Conservation (phyloP, 2,797 vertebrate genomes). For the Gambelia wislizenii region DNA sequence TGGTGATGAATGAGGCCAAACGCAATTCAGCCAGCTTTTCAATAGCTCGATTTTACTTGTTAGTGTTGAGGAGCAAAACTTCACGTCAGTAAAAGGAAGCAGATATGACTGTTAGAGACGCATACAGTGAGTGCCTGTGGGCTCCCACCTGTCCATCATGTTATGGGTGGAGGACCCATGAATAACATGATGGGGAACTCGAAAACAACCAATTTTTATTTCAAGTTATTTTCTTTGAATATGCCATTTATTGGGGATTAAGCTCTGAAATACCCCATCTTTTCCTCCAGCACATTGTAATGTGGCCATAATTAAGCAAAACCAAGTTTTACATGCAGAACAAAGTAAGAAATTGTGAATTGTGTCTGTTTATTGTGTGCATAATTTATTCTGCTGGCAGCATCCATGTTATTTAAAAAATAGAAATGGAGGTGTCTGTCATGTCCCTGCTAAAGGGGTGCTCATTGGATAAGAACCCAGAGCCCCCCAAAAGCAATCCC, state of each 20-base stretch:
- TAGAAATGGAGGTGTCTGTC: no score
- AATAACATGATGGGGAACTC: conserved; percentile 30
- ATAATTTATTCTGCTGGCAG: not conserved
- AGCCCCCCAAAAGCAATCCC: not conserved
- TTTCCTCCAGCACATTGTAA: not conserved
- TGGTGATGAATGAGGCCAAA: conserved; percentile 46
- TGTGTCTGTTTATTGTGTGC: not conserved
- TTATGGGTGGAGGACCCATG: conserved; percentile 35
- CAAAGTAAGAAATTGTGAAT: conserved; percentile 15
- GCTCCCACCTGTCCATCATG: conserved; percentile 22
- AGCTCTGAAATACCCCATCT: not conserved
- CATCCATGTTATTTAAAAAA: not conserved
- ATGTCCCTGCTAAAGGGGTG: not conserved
- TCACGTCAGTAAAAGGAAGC: conserved; percentile 52
- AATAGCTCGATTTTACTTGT: conserved; percentile 35
- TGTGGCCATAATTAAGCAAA: not conserved
- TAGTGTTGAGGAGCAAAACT: conserved; percentile 23
- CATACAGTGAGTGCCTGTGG: not conserved
- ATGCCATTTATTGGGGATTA: not conserved
- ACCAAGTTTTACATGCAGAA: conserved; percentile 4
- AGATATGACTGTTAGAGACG: conserved; percentile 15
- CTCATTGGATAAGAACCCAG: not conserved
- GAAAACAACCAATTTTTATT: conserved; percentile 2
- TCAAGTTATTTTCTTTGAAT: not conserved
- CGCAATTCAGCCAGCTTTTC: conserved; percentile 44